Evolutionary conservation across 2,888 invertebrate species (phyloP), one percentile per base, ranked within the genome.

Genomic region (Lingula anatina): DNA sequence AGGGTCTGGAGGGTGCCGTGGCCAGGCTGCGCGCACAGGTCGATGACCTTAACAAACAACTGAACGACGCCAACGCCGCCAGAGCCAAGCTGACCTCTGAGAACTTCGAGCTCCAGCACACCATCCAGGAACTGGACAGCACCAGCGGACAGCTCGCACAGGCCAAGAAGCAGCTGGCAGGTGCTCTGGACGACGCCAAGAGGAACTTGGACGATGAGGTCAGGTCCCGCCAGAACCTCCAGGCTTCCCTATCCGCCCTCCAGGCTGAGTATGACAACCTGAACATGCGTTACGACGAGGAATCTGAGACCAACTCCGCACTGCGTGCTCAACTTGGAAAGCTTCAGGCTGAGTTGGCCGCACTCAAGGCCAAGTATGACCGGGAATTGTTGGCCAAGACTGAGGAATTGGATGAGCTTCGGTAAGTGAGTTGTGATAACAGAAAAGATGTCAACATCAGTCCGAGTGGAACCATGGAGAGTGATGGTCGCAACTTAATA

Each of bases 91-190:
- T 99, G 68, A 92, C 93, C 54, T 89, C 89, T 80, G 83, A 83
- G 72, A 78, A 79, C 72, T 75, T 75, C 61, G 76, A 77, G 56
- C 70, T 76, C 41, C 73, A 74, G 61, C 81, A 95, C 70, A 84
- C 83, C 77, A 88, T 96, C 78, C 87, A 87, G 76, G 99, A 99
- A 80, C 83, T 95, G 66, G 88, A 89, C 81, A 86, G 95, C 77
- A 93, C 89, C 81, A 94, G 96, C 77, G 96, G 95, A 76, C 94
- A 95, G 80, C 81, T 97, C 73, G 94, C 91, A 83, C 91, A 97
- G 80, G 92, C 94, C 64, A 89, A 68, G 59, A 56, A 64, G 35
- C 63, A 63, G 50, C 71, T 75, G 43, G 71, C 73, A 56, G 52
- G 59, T 49, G 55, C 57, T 31, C 51, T 65, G 35, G 77, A 77